Evolutionary conservation across 2,113 vertebrate genomes (phyloP), one percentile per base, ranked within the genome.

Genomic region (Silurus meridionalis): DNA sequence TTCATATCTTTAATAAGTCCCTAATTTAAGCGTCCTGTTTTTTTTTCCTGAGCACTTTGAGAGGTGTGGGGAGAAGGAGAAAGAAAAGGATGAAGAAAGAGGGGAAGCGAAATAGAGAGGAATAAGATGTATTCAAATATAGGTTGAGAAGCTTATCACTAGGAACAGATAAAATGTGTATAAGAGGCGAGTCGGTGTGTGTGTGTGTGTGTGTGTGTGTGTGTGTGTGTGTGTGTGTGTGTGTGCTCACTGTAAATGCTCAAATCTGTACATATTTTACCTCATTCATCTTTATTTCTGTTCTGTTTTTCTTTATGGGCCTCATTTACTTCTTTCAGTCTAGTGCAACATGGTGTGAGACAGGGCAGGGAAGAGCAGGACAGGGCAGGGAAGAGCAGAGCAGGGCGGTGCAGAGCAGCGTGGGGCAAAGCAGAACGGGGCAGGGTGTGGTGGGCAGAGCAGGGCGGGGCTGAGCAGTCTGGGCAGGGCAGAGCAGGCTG

Each of bases 11-110:
- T 91, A 93, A 94, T 93, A 94, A 89, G 90, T 67, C 92, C 91
- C 92, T 94, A 94, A 93, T 93, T 91, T 90, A 90, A 94, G 93
- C 92, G 92, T 90, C 90, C 93, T 90, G 91, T 92, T 94, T 94
- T 37, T 37, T 37, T 37, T 37, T 37, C 28, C 91, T 90, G 91
- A 92, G 87, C 90, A 71, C 88, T 90, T 74, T 84, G 83, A 75
- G 23, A 21, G 81, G 21, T 60, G 4, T 23, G 63, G 19, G 60
- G 28, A 25, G 19, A 67, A 25, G 48, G 14, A 48, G 9, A 69
- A 64, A 23, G 21, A 11, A 48, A 46, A 25, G 28, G 55, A 74
- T n/a, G 61, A 15, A 19, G 21, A 3, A 46, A 11, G 11, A 11
- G 37, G 46, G 52, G 37, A 72, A 75, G 13, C 71, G 37, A 46